A percentile compares a stretch with the other conserved stretches of the same genome.
These are phyloP conservation scores for Crax fasciolata DNA, from an alignment of 2,797 vertebrate genomes.

Conservation along the genomic window DNA sequence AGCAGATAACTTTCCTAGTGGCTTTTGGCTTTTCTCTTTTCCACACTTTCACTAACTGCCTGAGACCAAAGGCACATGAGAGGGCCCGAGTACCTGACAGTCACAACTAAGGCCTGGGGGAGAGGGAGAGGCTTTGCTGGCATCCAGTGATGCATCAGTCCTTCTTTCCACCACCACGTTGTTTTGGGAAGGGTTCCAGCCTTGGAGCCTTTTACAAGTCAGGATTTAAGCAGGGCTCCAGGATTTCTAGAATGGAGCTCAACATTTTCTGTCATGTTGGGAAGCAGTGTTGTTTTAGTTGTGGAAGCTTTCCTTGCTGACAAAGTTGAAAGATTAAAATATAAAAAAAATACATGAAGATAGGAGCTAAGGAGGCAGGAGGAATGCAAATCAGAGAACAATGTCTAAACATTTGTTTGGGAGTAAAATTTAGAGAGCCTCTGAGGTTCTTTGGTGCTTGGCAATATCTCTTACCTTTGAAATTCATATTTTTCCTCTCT, in stretches of 20 bases:
- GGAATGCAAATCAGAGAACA: not conserved
- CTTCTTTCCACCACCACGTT: not conserved
- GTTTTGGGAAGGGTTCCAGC: not conserved
- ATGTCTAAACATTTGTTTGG: not conserved
- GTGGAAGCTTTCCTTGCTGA: not conserved
- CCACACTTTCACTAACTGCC: not conserved
- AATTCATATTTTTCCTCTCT: not conserved
- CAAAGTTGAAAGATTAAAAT: not conserved
- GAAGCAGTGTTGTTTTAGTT: not conserved
- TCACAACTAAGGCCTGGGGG: not conserved
- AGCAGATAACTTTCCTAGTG: not conserved
- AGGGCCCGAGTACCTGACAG: not conserved
- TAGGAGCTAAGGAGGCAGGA: not conserved
- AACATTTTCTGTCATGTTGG: not conserved
- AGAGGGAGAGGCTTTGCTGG: not conserved
- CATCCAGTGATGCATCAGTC: not conserved
- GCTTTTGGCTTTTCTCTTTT: not conserved
- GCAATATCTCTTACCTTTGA: constrained; percentile 15
- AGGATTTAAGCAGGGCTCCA: not conserved
- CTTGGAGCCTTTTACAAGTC: not conserved
- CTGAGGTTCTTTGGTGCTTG: not conserved
- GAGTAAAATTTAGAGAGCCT: constrained; percentile 7
- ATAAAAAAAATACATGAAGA: not conserved
- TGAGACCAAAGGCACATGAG: not conserved
- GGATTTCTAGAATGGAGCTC: not conserved